A percentile compares a stretch with the other conserved stretches of the same genome.
Evolutionary conservation across 2,113 vertebrate species (phyloP).

Genomic region (Chamaea fasciata): DNA sequence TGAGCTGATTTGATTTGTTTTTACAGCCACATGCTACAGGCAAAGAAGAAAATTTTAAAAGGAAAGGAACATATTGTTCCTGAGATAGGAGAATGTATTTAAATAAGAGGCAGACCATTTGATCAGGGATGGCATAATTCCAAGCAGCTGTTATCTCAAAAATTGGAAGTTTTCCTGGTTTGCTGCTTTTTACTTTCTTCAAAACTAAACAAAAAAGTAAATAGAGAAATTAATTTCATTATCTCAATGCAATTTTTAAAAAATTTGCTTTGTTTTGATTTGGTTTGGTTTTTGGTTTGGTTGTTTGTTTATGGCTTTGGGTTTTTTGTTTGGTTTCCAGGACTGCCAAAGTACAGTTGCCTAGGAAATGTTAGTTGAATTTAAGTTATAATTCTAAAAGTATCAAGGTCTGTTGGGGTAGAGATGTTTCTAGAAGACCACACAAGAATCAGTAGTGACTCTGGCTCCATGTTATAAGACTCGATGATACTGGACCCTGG

Average conservation of each 20-base stretch:
- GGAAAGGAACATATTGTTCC: background rate
- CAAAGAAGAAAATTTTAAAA: background rate
- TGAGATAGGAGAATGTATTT: background rate
- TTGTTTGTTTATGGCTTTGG: background rate
- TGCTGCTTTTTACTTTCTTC: background rate
- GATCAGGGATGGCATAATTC: background rate
- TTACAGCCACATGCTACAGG: background rate
- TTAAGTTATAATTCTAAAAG: conserved; percentile 2
- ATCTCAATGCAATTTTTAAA: background rate
- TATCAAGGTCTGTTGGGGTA: background rate
- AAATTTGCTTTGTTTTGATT: background rate
- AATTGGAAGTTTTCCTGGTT: background rate
- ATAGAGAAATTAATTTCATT: background rate
- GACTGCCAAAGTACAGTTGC: background rate
- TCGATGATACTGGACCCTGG: background rate
- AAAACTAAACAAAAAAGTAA: background rate
- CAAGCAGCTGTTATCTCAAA: background rate
- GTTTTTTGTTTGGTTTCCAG: background rate
- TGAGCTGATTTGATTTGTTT: conserved; percentile 34
- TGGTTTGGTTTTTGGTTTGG: background rate
- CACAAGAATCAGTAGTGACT: background rate
- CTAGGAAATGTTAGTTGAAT: background rate
- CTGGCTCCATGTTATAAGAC: background rate
- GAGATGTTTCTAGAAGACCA: background rate
- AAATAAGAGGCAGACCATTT: background rate